Conservation (phyloP, 2,113 vertebrate genomes). For the Petroica traversi region DNA sequence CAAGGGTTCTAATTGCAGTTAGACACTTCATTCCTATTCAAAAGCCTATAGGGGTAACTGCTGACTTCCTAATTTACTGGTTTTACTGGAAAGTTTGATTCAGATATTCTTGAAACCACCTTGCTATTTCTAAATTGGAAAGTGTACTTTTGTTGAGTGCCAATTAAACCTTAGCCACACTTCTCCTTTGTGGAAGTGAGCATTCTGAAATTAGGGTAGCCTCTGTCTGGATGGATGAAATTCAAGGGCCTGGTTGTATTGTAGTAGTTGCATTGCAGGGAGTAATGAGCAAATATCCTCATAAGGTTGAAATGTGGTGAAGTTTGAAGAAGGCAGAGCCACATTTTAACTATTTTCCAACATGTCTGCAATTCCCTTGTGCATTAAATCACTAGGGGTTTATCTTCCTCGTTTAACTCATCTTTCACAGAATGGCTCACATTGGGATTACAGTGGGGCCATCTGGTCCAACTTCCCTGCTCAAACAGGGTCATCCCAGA, state of each 20-base stretch:
- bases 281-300: not conserved
- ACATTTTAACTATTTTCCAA: not conserved
- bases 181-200: not conserved
- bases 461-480: not conserved
- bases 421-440: not conserved
- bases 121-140: not conserved
- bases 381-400: not conserved
- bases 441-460: no score
- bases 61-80: not conserved
- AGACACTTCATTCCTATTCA: not conserved
- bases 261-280: not conserved
- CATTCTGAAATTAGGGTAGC: not conserved
- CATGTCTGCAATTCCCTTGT: not conserved
- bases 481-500: not conserved
- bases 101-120: not conserved
- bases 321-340: not conserved
- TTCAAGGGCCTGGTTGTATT: not conserved
- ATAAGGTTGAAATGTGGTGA: not conserved
- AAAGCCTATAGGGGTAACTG: not conserved
- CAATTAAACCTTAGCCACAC: accelerated
- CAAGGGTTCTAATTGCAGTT: not conserved
- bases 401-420: not conserved
- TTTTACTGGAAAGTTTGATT: not conserved
- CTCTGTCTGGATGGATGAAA: not conserved
- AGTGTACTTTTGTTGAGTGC: not conserved